Conservation (phyloP, 2,797 vertebrate species). For the Schizopygopsis malacanthus region DNA sequence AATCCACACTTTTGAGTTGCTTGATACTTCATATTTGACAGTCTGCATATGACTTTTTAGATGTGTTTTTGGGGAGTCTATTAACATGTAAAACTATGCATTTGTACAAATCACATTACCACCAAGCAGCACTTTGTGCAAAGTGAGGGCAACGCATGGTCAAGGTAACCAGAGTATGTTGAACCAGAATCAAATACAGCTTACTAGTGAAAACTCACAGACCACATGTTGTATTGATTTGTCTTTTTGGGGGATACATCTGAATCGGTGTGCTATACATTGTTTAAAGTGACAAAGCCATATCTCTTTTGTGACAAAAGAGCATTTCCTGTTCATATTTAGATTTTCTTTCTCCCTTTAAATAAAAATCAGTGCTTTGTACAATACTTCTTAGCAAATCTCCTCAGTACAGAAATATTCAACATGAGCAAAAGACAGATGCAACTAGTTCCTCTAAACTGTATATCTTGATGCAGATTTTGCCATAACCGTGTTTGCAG, state of each 20-base stretch:
- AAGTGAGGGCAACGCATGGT: slow-evolving; percentile 45
- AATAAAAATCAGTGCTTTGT: slow-evolving; percentile 72
- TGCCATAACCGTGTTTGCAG: slow-evolving; percentile 94
- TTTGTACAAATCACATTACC: slow-evolving; percentile 60
- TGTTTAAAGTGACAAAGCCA: slow-evolving; percentile 87
- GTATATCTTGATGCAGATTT: slow-evolving; percentile 96
- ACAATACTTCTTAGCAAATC: slow-evolving; percentile 90
- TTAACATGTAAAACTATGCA: slow-evolving; percentile 59
- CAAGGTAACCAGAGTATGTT: slow-evolving; percentile 16
- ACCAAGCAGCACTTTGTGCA: slow-evolving; percentile 45
- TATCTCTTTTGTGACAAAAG: slow-evolving; percentile 85
- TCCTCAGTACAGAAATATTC: slow-evolving; percentile 85
- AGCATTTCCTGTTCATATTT: slow-evolving; percentile 78
- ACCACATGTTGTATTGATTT: not conserved
- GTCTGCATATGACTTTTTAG: not conserved
- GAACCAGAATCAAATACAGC: slow-evolving; percentile 33
- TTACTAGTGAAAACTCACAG: slow-evolving; percentile 25
- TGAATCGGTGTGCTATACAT: slow-evolving; percentile 59
- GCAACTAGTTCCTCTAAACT: slow-evolving; percentile 87
- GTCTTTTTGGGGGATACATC: slow-evolving; percentile 7
- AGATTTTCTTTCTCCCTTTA: slow-evolving; percentile 75
- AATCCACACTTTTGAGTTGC: not conserved
- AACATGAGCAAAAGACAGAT: slow-evolving; percentile 80
- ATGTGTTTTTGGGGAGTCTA: slow-evolving; percentile 20
- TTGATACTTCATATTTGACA: not conserved